A percentile compares a stretch with the other conserved stretches of the same genome.
phyloP scores from a whole-genome alignment of 2,113 vertebrate genomes.

The Collichthys lucidus region DNA sequence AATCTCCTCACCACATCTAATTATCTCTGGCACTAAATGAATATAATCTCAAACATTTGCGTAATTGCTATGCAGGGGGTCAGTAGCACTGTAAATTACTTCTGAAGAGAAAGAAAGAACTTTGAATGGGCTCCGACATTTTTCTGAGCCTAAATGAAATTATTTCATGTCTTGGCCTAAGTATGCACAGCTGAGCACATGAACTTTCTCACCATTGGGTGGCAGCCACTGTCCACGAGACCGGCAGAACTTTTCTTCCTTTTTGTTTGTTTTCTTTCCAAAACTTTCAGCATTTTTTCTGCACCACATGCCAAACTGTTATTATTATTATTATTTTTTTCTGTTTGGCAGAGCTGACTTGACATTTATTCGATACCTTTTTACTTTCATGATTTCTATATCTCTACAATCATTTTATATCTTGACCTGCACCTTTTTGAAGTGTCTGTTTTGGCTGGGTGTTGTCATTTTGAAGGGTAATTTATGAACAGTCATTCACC shows the following conservation, averaged over 20 bases:
- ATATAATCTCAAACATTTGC: conserved; percentile 14
- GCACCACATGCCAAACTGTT: not conserved
- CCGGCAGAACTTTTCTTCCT: not conserved
- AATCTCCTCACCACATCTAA: conserved; percentile 17
- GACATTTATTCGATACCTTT: not conserved
- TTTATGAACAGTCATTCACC: not conserved
- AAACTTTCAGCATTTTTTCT: not conserved
- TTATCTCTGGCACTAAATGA: conserved; percentile 1
- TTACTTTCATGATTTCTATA: not conserved
- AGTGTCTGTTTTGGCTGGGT: not conserved
- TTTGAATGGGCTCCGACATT: not conserved
- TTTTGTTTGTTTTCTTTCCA: conserved; percentile 1
- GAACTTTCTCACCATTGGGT: conserved; percentile 45
- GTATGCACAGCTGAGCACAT: conserved; percentile 15
- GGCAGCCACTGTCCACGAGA: conserved; percentile 36
- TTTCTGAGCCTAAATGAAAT: conserved; percentile 9
- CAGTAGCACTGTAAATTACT: not conserved
- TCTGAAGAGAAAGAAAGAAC: not conserved
- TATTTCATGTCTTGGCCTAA: not conserved
- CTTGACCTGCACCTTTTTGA: not conserved
- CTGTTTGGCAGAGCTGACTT: not conserved
- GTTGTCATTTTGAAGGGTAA: not conserved
- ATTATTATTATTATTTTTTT: not conserved
- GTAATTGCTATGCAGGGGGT: conserved; percentile 12
- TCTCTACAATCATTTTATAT: not conserved